Evolutionary conservation across 2,113 vertebrate genomes (phyloP).

Genomic region (Scomber japonicus): DNA sequence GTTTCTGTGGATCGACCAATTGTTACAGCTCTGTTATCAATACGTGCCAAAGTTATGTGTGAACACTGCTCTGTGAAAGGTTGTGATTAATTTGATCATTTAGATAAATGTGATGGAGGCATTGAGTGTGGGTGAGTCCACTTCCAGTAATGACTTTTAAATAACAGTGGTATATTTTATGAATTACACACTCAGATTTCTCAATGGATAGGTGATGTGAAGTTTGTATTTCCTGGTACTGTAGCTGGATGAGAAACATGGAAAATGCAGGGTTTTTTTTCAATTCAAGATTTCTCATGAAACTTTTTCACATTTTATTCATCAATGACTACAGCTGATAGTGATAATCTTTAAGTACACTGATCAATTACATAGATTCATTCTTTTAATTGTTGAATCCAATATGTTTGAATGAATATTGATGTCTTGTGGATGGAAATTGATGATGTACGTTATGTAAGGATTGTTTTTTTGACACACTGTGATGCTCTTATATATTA

Average conservation of each 20-base stretch:
- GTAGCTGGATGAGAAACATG: not conserved
- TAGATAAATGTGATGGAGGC: not conserved
- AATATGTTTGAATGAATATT: constrained; percentile 8
- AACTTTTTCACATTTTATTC: not conserved
- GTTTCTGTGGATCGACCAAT: too few relatives aligned
- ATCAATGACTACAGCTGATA: not conserved
- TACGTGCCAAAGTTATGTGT: not conserved
- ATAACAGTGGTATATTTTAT: not conserved
- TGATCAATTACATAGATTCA: not conserved
- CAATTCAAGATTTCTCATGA: not conserved
- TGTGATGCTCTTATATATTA: constrained; percentile 5
- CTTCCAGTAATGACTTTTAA: not conserved
- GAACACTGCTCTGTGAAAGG: not conserved
- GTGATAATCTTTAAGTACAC: not conserved
- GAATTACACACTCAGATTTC: not conserved
- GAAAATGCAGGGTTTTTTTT: not conserved
- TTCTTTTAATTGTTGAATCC: not conserved
- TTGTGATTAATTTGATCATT: not conserved
- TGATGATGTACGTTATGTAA: not conserved
- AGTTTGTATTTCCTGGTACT: not conserved
- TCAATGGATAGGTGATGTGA: not conserved
- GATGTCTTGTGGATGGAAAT: not conserved
- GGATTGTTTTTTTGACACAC: not conserved
- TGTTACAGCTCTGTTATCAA: not conserved
- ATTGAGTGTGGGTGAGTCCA: not conserved